Percentiles rank a stretch among this genome's conserved stretches.
Conservation (phyloP, 2,888 invertebrate species). For the Zaprionus lineosus region DNA sequence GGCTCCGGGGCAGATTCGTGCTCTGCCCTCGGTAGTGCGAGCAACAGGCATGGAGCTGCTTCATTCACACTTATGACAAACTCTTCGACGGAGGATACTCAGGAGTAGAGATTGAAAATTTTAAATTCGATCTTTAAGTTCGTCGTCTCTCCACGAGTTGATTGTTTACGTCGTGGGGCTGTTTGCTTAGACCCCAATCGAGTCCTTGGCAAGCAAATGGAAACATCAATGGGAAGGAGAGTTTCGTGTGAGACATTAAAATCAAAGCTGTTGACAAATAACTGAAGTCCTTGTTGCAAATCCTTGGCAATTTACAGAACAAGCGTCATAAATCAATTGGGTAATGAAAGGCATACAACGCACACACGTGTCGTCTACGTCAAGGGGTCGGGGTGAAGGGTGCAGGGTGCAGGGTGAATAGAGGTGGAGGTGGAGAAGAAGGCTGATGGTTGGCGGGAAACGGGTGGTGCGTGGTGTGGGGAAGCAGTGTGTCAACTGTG, state of each 20-base stretch:
- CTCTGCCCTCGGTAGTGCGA: no score
- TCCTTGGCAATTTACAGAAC: conserved; percentile 67
- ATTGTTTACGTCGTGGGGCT: no score
- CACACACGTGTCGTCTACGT: conserved; percentile 33
- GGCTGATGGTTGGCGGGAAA: background rate
- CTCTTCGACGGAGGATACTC: no score
- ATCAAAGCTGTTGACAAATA: conserved; percentile 77
- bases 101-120: no score
- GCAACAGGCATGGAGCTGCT: conserved; percentile 21
- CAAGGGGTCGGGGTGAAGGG: no score
- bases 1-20: no score
- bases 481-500: background rate
- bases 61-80: conserved; percentile 37
- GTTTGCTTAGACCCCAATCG: no score
- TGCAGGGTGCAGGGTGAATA: background rate
- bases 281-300: conserved; percentile 67
- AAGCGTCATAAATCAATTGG: conserved; percentile 76
- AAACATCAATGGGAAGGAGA: background rate
- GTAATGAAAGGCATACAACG: conserved; percentile 57
- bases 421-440: background rate
- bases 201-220: no score
- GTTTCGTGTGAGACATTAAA: conserved; percentile 54
- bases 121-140: no score
- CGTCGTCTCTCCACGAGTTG: no score
- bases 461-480: background rate